Conservation (phyloP, 2,113 vertebrate species). For the Saiga tatarica region DNA sequence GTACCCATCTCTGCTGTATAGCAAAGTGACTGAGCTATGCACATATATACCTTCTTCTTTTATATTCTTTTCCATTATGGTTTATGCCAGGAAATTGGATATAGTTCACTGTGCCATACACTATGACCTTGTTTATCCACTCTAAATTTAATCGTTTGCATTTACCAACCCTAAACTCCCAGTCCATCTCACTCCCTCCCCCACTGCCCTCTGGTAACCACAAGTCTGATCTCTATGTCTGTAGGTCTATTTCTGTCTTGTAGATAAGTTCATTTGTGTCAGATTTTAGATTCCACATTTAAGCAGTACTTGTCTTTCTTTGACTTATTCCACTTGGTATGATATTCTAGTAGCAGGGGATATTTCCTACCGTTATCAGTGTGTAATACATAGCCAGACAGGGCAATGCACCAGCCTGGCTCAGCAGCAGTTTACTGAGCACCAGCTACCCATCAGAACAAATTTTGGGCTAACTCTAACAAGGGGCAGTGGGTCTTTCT, state of each 20-base stretch:
- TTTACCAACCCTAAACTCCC: background rate
- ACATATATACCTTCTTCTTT: background rate
- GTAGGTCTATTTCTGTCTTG: background rate
- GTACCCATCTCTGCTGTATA: background rate
- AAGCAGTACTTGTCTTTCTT: background rate
- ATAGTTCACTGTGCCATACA: background rate
- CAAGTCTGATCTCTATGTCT: background rate
- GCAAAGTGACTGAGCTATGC: background rate
- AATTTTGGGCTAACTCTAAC: background rate
- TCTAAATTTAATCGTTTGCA: background rate
- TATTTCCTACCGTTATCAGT: background rate
- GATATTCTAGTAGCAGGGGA: background rate
- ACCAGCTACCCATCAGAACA: background rate
- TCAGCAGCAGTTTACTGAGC: background rate
- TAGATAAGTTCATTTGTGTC: background rate
- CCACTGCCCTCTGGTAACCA: background rate
- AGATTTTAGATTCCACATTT: background rate
- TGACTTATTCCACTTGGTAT: background rate
- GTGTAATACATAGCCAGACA: background rate
- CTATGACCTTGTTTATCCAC: background rate
- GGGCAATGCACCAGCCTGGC: background rate
- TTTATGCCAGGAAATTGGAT: background rate
- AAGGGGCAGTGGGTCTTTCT: background rate
- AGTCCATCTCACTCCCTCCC: background rate
- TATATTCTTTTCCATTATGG: background rate